Base-by-base conservation (phyloP, 2,888 invertebrate genomes). In the Plebejus melissa region DNA sequence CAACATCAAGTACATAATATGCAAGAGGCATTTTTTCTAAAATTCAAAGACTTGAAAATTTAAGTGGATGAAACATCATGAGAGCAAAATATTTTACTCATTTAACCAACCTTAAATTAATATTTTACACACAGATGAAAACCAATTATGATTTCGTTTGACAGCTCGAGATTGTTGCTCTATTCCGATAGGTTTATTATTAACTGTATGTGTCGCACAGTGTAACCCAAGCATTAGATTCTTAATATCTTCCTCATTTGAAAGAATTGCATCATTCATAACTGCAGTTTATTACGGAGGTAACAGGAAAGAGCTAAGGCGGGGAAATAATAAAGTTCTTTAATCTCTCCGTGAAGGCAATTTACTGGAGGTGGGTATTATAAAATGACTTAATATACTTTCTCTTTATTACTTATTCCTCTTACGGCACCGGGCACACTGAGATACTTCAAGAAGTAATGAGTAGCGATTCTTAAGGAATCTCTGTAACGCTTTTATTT, bases 291-390 rank as follows among this genome's bases (percentile, higher is more conserved):
- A 65, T 65, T 65, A 65, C 60, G 11, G 4, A 65, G 28, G 28
- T 65, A 65, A 65, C 32, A 65, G 28, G 32, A 65, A 65, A 11
- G 32, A 32, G 60, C 60, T 13, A 11, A 13, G 60, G 11, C 13
- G 60, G 28, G 28, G 13, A 65, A 32, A 65, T 65, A 65, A 65
- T 65, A 65, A 65, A 65, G 60, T 28, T 32, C 60, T 65, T 65
- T 65, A 65, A 32, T 65, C 32, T 65, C 60, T 65, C 28, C 4
- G 28, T 65, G 60, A 32, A 65, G 4, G 32, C 60, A 65, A 65
- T 32, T 65, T 28, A 65, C 60, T 32, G 32, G 4, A 65, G 60
- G 22, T 22, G 22, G 58, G 60, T 65, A 1, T 65, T 65, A 65
- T 65, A 65, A 13, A 65, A 65, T 65, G 60, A 65, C 32, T 9